Conservation (phyloP, 2,797 vertebrate species). For the Erethizon dorsatum region DNA sequence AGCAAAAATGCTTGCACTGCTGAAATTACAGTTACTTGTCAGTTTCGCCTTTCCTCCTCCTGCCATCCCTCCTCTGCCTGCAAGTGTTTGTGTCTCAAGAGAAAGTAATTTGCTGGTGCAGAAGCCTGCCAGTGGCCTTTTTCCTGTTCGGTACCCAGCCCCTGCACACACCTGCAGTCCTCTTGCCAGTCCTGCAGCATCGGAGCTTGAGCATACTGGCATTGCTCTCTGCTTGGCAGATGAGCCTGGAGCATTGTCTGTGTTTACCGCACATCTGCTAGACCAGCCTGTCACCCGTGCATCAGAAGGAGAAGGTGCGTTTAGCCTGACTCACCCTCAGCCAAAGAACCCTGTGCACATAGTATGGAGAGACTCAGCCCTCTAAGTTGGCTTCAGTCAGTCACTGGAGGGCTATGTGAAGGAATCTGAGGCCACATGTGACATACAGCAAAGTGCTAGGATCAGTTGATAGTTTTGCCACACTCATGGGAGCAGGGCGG, state of each 20-base stretch:
- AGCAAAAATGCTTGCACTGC: neutral
- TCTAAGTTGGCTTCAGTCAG: neutral
- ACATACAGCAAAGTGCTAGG: neutral
- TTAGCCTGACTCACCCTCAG: neutral
- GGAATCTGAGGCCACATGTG: neutral
- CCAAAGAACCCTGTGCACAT: neutral
- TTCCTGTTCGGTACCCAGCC: neutral
- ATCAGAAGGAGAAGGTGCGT: neutral
- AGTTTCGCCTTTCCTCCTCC: neutral
- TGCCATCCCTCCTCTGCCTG: neutral
- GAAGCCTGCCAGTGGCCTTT: neutral
- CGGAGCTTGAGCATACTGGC: neutral
- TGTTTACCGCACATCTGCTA: neutral
- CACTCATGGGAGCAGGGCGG: neutral
- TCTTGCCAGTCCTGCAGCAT: neutral
- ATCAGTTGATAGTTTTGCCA: neutral
- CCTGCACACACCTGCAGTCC: neutral
- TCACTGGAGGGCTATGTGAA: neutral
- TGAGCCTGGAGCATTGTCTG: neutral
- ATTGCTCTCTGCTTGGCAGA: neutral
- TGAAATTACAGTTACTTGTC: neutral
- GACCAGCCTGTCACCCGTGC: neutral
- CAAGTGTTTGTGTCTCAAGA: neutral
- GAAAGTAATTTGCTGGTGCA: slow-evolving; percentile 43
- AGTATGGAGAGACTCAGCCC: neutral